These are phyloP conservation scores for Phataginus tricuspis DNA, from an alignment of 2,797 vertebrate species.

Conservation along the genomic window DNA sequence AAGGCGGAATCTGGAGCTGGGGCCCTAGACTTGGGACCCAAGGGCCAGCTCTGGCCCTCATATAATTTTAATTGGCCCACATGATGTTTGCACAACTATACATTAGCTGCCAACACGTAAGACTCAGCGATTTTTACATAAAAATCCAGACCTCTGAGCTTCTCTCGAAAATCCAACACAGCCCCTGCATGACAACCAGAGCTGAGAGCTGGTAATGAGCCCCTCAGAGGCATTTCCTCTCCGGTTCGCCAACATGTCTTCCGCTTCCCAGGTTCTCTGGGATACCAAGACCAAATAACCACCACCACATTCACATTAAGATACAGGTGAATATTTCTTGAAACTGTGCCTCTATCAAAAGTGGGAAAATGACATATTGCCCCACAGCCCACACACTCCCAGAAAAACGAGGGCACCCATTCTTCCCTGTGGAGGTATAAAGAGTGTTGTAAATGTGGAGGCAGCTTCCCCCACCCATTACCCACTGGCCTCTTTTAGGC, in stretches of 20 bases:
- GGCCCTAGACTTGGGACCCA: background rate
- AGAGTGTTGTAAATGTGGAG: background rate
- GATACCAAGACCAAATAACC: background rate
- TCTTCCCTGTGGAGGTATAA: background rate
- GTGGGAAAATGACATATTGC: background rate
- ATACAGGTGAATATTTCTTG: background rate
- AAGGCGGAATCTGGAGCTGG: background rate
- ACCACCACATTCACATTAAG: background rate
- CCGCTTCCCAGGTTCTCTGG: background rate
- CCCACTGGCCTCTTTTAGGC: background rate
- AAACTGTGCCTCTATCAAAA: background rate
- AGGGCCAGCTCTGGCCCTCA: background rate
- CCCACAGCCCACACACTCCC: background rate
- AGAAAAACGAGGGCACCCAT: background rate
- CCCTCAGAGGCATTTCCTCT: background rate
- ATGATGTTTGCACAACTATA: background rate
- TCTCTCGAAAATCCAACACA: background rate
- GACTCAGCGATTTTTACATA: constrained; percentile 31
- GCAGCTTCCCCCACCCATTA: background rate
- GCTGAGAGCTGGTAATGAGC: background rate
- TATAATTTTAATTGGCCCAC: background rate
- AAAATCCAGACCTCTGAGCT: background rate
- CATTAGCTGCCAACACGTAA: constrained; percentile 30
- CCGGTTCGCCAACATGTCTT: background rate
- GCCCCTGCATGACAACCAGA: background rate